Percentiles rank a stretch among this genome's conserved stretches.
phyloP scores from a whole-genome alignment of 2,888 invertebrate species.

The Aelia acuminata region DNA sequence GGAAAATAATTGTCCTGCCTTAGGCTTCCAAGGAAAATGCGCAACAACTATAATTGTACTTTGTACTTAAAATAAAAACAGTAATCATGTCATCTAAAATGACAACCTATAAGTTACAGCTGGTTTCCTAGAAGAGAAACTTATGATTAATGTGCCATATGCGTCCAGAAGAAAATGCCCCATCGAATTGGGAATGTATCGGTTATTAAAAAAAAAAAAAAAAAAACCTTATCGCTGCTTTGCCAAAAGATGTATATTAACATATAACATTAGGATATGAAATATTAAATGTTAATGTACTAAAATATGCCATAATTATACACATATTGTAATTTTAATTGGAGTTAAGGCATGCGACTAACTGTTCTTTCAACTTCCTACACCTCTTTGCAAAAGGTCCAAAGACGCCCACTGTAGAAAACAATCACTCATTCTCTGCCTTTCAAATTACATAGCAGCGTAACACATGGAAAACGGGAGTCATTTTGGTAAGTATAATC shows the following conservation, averaged over 20 bases:
- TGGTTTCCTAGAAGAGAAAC: not conserved
- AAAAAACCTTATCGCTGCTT: too few relatives aligned
- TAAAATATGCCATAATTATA: not conserved
- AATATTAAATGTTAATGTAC: not conserved
- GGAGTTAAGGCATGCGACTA: not conserved
- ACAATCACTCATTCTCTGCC: not conserved
- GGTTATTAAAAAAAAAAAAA: not conserved
- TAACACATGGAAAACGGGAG: not conserved
- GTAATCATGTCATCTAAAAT: not conserved
- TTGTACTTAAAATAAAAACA: not conserved
- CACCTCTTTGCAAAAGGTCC: slow-evolving; percentile 8
- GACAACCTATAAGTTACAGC: not conserved
- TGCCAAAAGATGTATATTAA: too few relatives aligned
- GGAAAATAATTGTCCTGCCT: too few relatives aligned
- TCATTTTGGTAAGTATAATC: not conserved
- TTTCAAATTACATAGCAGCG: not conserved
- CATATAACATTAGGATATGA: too few relatives aligned
- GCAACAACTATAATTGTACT: not conserved
- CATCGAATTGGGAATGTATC: not conserved
- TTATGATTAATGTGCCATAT: not conserved
- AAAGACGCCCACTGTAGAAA: not conserved
- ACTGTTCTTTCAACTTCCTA: slow-evolving; percentile 43
- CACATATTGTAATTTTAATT: not conserved
- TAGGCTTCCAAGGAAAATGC: not conserved
- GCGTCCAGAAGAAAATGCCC: not conserved